Conservation (phyloP, 2,113 vertebrate genomes). For the Ochotona princeps region DNA sequence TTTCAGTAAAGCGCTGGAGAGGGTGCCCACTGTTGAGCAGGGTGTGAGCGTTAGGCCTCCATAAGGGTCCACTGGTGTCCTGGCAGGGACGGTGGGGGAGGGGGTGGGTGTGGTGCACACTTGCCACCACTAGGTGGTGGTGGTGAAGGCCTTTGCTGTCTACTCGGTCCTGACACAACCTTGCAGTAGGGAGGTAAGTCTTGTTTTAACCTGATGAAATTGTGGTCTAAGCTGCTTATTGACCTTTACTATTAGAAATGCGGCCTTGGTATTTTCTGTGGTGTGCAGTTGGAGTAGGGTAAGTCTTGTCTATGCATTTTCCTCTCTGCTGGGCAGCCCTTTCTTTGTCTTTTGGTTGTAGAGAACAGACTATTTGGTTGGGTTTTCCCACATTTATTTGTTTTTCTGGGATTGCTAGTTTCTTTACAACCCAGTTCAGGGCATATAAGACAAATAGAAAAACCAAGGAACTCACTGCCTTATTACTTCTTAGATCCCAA, state of each 20-base stretch:
- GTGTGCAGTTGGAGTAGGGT: neutral
- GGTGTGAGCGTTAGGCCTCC: fast-evolving
- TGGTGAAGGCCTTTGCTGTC: neutral
- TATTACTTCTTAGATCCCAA: neutral
- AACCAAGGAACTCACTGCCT: neutral
- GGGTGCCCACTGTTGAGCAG: neutral
- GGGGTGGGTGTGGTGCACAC: no score
- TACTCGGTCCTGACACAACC: neutral
- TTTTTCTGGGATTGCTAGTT: neutral
- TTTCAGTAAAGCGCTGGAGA: no score
- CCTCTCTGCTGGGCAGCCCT: neutral
- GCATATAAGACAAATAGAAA: neutral
- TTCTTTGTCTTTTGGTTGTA: neutral
- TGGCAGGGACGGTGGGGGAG: no score
- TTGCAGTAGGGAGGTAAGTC: neutral
- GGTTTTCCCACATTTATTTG: neutral
- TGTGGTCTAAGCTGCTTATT: neutral
- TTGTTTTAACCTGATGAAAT: neutral
- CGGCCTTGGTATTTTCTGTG: neutral
- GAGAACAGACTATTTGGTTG: neutral
- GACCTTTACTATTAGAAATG: neutral
- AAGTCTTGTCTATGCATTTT: neutral
- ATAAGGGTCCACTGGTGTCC: neutral
- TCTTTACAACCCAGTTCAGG: neutral
- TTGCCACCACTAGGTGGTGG: neutral